Percentiles rank a stretch among this genome's conserved stretches.
Evolutionary conservation across 2,888 invertebrate species (phyloP).

Genomic region (Metellina segmentata): DNA sequence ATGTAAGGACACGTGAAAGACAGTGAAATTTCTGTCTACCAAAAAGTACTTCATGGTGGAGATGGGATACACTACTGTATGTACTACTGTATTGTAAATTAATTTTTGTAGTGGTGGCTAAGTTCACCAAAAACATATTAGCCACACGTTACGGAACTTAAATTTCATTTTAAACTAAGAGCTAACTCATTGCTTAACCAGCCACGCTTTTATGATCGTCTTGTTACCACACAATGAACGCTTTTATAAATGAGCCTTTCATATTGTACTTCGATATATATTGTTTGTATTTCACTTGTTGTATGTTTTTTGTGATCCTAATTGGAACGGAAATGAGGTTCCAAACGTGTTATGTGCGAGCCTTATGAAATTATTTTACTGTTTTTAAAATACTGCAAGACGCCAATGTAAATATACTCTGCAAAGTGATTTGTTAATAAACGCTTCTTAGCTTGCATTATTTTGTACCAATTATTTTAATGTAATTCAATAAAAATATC

Average conservation of each 20-base stretch:
- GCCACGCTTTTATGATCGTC: not conserved
- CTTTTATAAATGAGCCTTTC: conserved; percentile 19
- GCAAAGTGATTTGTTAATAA: conserved; percentile 69
- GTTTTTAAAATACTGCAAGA: conserved; percentile 55
- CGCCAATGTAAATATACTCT: conserved; percentile 71
- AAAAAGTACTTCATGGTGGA: no score
- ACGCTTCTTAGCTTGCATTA: conserved; percentile 64
- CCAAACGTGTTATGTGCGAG: conserved; percentile 21
- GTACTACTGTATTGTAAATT: no score
- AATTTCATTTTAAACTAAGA: no score
- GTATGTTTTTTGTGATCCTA: conserved; percentile 14
- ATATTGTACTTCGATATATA: conserved; percentile 16
- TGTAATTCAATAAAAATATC: no score
- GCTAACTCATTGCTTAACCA: no score
- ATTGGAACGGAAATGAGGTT: not conserved
- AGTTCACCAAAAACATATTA: no score
- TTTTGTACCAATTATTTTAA: not conserved
- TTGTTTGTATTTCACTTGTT: conserved; percentile 3
- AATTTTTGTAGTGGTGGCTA: no score
- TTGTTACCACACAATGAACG: not conserved
- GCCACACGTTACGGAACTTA: no score
- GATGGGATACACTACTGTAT: no score
- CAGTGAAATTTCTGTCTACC: no score
- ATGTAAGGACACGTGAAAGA: no score
- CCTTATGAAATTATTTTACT: conserved; percentile 50